Evolutionary conservation across 2,797 vertebrate species (phyloP).

Genomic region (Bucorvus abyssinicus): DNA sequence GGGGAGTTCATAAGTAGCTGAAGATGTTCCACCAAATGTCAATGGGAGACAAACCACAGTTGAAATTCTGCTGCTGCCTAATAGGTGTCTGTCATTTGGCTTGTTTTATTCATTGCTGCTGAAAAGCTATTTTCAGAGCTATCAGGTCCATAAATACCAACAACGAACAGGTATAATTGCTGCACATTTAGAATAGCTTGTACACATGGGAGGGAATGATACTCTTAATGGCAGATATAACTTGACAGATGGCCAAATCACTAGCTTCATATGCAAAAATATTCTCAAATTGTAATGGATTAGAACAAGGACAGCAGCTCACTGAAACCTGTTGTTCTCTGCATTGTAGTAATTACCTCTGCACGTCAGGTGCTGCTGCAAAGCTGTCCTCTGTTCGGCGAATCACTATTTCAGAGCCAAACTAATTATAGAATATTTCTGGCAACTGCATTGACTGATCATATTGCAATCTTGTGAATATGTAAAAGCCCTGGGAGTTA

Average conservation of each 20-base stretch:
- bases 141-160: neutral
- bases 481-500: constrained; percentile 32
- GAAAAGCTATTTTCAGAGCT: neutral
- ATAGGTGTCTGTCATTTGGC: neutral
- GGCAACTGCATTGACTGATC: constrained; percentile 32
- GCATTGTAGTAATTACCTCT: constrained; percentile 51
- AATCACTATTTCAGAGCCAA: constrained; percentile 38
- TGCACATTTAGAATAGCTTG: neutral
- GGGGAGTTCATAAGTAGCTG: neutral
- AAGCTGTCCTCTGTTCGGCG: constrained; percentile 18
- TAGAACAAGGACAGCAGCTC: neutral
- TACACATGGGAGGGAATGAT: neutral
- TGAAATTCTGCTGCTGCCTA: neutral
- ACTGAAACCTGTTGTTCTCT: constrained; percentile 50
- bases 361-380: constrained; percentile 48
- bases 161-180: neutral
- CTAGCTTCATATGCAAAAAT: neutral
- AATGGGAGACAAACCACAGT: neutral
- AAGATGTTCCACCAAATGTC: neutral
- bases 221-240: neutral
- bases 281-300: neutral
- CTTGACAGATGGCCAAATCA: neutral
- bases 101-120: neutral
- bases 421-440: constrained; percentile 49
- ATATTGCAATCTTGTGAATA: constrained; percentile 41